Evolutionary conservation across 2,113 vertebrate genomes (phyloP), one percentile per base, ranked within the genome.

Genomic region (Crotalus helleri): DNA sequence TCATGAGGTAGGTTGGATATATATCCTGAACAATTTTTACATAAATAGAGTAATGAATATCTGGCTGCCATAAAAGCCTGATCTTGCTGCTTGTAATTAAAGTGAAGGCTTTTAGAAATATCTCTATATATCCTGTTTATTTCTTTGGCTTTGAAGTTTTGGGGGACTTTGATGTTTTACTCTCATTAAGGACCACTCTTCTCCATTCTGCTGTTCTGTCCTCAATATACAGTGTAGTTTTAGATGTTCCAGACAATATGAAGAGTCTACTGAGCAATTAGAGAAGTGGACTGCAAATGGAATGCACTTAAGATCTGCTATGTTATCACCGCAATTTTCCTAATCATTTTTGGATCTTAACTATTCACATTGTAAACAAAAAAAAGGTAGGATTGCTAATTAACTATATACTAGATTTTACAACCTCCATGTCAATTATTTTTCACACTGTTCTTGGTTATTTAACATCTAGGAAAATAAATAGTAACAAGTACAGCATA

Each of bases 211-310:
- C 24, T 89, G 49, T 21, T 81, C 10, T 49, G 33, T 33, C 55
- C 49, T n/a, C 88, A 89, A 81, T 81, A 74, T 54, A 57, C n/a
- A 11, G 5, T 69, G 59, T 64, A 57, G 46, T 92, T 92, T 92
- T 74, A 74, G 69, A 74, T 74, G n/a, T 74, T 39, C n/a, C 69
- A 19, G n/a, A 19, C 13, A 74, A 74, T 17, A 74, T 74, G 69
- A 74, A n/a, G 74, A 81, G 33, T 44, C 33, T 44, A 81, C 74
- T 81, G 26, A 85, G 54, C 69, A 90, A 90, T 59, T 85, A 85
- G 5, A 59, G 88, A 90, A 59, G 21, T 90, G 69, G 69, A 90
- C 44, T 89, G 39, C 55, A 93, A 90, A 93, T 90, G 69, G 12
- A 93, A 93, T 51, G 23, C 74, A 53, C 59, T 90, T 90, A 90